Evolutionary conservation across 2,797 vertebrate genomes (phyloP).

Genomic region (Muscicapa striata): DNA sequence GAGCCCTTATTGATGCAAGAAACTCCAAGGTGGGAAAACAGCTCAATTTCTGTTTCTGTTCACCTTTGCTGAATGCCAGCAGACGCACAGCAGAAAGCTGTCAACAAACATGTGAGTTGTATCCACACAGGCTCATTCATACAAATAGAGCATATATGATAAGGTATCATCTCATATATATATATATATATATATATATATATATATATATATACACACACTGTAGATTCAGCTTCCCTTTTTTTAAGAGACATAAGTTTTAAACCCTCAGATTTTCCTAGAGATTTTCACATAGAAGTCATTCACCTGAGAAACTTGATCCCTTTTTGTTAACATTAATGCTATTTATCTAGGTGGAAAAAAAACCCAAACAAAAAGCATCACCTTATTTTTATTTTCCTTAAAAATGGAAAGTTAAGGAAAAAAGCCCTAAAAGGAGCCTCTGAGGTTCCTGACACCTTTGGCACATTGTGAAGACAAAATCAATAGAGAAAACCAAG

Average conservation of each 20-base stretch:
- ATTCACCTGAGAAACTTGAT: neutral
- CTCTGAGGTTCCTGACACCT: neutral
- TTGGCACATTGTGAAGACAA: neutral
- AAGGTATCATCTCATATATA: neutral
- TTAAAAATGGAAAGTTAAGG: neutral
- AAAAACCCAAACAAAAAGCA: neutral
- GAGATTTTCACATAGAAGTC: slow-evolving; percentile 7
- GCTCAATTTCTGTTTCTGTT: neutral
- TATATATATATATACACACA: rapidly evolving
- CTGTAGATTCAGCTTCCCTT: neutral
- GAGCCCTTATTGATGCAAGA: neutral
- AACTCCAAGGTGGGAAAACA: neutral
- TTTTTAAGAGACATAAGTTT: neutral
- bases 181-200: rapidly evolving
- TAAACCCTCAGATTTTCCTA: neutral
- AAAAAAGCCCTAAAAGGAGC: neutral
- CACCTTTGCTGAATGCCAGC: neutral
- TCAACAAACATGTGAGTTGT: neutral
- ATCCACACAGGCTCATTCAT: neutral
- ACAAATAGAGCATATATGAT: rapidly evolving
- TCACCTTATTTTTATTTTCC: neutral
- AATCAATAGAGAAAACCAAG: neutral
- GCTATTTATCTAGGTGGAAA: neutral
- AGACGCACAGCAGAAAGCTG: neutral
- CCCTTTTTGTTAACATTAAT: neutral